phyloP scores from a whole-genome alignment of 2,888 invertebrate genomes.

The Coenonympha arcania region DNA sequence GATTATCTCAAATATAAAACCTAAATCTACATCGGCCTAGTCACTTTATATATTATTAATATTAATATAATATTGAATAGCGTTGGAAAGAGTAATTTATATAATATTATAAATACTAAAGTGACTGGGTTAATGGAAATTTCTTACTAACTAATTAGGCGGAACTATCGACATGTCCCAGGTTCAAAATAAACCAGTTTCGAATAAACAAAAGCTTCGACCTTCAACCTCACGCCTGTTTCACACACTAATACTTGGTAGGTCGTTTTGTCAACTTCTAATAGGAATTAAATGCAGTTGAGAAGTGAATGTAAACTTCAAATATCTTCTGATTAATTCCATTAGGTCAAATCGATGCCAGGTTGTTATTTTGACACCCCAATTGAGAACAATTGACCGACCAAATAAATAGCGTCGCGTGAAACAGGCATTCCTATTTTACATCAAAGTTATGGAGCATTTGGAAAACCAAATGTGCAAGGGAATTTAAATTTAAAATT shows the following conservation, averaged over 20 bases:
- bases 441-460: not conserved
- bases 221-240: not conserved
- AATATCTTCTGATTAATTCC: too few species aligned
- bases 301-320: too few species aligned
- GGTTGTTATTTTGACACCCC: too few species aligned
- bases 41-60: too few species aligned
- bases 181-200: conserved; percentile 24
- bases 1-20: too few species aligned
- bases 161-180: conserved; percentile 64
- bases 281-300: too few species aligned
- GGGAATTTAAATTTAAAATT: not conserved
- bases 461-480: not conserved
- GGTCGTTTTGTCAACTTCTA: too few species aligned
- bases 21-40: too few species aligned
- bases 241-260: not conserved
- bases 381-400: not conserved
- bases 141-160: conserved; percentile 58
- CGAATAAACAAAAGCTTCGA: conserved; percentile 14
- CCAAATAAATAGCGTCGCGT: not conserved
- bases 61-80: too few species aligned
- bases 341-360: too few species aligned
- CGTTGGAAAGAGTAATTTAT: too few species aligned
- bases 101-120: not conserved
- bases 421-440: not conserved
- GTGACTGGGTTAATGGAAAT: not conserved